These are phyloP conservation scores for Falco biarmicus DNA, from an alignment of 2,797 vertebrate genomes.

Conservation along the genomic window DNA sequence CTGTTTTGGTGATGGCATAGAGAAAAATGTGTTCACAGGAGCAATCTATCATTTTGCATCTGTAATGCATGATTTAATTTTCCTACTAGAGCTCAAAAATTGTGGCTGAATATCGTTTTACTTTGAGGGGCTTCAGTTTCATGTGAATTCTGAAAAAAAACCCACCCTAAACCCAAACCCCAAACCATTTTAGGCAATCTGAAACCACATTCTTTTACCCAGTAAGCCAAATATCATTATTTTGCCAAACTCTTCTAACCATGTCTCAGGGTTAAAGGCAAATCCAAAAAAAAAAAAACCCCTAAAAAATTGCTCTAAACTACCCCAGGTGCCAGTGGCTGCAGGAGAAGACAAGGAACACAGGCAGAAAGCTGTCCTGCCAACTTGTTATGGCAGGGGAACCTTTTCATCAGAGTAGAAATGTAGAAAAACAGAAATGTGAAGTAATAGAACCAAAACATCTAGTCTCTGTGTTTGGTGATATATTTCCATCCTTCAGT, in stretches of 20 bases:
- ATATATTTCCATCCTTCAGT: neutral
- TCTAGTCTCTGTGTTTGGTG: neutral
- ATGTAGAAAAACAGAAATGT: neutral
- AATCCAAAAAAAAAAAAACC: neutral
- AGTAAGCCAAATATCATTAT: neutral
- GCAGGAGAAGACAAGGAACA: neutral
- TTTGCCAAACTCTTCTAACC: slow-evolving; percentile 2
- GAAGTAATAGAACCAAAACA: neutral
- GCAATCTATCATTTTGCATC: slow-evolving; percentile 14
- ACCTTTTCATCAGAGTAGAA: neutral
- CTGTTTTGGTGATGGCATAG: neutral
- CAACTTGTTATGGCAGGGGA: neutral
- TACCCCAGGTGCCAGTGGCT: neutral
- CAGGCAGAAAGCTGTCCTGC: neutral
- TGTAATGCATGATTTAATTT: slow-evolving; percentile 17
- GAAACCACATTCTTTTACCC: neutral
- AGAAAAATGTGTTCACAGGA: neutral
- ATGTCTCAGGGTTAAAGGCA: neutral
- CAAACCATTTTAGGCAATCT: neutral
- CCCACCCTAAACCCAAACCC: neutral
- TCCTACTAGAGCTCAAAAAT: neutral
- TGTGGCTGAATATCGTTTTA: neutral
- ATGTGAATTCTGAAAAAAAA: neutral
- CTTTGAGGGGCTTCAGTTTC: neutral
- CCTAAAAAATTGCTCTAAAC: neutral